phyloP scores from a whole-genome alignment of 2,888 invertebrate species.

The Escarpia spicata region DNA sequence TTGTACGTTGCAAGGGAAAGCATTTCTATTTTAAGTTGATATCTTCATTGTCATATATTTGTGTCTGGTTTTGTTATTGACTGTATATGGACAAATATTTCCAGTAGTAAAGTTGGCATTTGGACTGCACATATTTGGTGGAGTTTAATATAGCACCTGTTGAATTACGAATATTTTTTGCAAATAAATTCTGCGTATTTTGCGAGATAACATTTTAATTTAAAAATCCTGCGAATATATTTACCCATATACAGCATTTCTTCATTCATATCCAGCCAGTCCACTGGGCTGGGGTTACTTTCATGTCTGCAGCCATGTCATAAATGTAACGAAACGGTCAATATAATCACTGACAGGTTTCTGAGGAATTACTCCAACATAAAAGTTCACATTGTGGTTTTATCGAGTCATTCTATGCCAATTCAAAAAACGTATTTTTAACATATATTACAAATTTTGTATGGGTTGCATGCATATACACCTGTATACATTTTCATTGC shows the following conservation, averaged over 20 bases:
- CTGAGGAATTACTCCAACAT: background rate
- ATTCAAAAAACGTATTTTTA: background rate
- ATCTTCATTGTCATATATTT: background rate
- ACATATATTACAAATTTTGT: background rate
- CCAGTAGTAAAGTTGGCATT: background rate
- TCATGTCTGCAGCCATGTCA: background rate
- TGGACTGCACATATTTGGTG: background rate
- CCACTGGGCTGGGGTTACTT: background rate
- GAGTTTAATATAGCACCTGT: too few relatives aligned
- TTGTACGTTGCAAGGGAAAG: background rate
- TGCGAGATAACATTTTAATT: background rate
- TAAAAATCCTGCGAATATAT: background rate
- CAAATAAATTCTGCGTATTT: background rate
- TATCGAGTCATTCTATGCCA: background rate
- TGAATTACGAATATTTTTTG: too few relatives aligned
- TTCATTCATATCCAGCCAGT: background rate
- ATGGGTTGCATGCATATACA: background rate
- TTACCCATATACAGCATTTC: slow-evolving; percentile 9
- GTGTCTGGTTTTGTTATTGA: background rate
- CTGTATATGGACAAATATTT: slow-evolving; percentile 10
- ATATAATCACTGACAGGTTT: background rate
- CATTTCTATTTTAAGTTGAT: background rate
- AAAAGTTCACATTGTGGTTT: background rate
- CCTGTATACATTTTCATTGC: background rate
- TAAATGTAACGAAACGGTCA: background rate